Evolutionary conservation across 2,888 invertebrate genomes (phyloP).

Genomic region (Apotomis turbidana): DNA sequence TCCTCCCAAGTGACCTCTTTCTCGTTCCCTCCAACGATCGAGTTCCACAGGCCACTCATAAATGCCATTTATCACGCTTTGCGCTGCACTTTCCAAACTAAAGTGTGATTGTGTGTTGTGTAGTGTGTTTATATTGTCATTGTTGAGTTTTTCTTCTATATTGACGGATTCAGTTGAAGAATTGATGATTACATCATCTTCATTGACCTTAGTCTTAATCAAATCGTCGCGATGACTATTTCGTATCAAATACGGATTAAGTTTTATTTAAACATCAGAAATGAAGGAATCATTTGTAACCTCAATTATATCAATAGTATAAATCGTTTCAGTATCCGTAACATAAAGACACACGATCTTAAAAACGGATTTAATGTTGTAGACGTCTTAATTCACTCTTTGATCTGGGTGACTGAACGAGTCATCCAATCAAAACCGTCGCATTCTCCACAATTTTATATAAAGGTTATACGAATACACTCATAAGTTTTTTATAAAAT

Average conservation of each 20-base stretch:
- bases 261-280: not conserved
- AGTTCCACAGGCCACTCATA: constrained; percentile 79
- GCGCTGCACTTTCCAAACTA: constrained; percentile 52
- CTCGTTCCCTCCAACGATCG: constrained; percentile 74
- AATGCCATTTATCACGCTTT: constrained; percentile 76
- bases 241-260: not conserved
- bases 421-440: constrained; percentile 9
- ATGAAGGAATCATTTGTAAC: not conserved
- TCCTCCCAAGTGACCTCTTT: constrained; percentile 74
- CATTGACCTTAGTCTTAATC: not conserved
- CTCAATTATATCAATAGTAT: constrained; percentile 6
- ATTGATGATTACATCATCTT: constrained; percentile 5
- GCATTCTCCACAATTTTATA: constrained; percentile 8
- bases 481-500: constrained; percentile 56
- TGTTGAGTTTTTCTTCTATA: constrained; percentile 20
- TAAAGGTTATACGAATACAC: constrained; percentile 41
- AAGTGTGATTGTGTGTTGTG: constrained; percentile 48
- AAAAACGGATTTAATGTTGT: constrained; percentile 6
- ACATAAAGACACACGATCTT: constrained; percentile 7
- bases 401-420: constrained; percentile 15
- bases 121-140: constrained; percentile 44
- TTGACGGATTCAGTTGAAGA: not conserved
- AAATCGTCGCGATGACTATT: not conserved
- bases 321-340: constrained; percentile 14
- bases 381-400: constrained; percentile 11